Percentiles rank a stretch among this genome's conserved stretches.
Evolutionary conservation across 2,888 invertebrate genomes (phyloP).

Genomic region (Patella pellucida): DNA sequence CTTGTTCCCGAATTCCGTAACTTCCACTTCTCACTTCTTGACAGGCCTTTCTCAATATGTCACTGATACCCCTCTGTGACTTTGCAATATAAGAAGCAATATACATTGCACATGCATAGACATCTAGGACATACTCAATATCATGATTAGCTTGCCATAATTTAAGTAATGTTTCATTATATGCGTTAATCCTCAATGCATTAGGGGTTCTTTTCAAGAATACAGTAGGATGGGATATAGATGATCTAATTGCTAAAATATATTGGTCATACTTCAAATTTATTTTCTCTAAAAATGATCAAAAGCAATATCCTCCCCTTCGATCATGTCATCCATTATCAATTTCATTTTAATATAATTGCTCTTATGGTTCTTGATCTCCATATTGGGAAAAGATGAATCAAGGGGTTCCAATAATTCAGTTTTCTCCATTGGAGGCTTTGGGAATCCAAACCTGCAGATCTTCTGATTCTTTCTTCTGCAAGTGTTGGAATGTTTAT

Average conservation of each 20-base stretch:
- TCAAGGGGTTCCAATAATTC: constrained; percentile 1
- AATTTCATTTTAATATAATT: neutral
- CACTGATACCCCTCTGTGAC: constrained; percentile 41
- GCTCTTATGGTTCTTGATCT: neutral
- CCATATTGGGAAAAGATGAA: neutral
- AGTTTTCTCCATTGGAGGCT: constrained; percentile 15
- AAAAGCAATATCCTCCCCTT: neutral
- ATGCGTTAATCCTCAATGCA: constrained; percentile 8
- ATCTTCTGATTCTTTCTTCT: constrained; percentile 29
- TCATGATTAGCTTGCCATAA: constrained; percentile 16
- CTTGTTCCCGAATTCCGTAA: constrained; percentile 29
- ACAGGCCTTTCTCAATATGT: constrained; percentile 35
- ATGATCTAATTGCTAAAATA: neutral
- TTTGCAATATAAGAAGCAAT: constrained; percentile 43
- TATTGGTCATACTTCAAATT: constrained; percentile 9
- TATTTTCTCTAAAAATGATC: neutral
- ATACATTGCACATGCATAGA: constrained; percentile 27
- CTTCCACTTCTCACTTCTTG: constrained; percentile 34
- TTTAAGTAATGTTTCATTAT: constrained; percentile 1
- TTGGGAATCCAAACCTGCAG: constrained; percentile 33
- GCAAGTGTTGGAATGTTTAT: constrained; percentile 33
- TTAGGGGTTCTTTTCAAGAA: constrained; percentile 13
- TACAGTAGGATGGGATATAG: neutral
- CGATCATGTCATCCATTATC: neutral
- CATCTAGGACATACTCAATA: constrained; percentile 16